A percentile compares a stretch with the other conserved stretches of the same genome.
These are phyloP conservation scores for Mobula birostris DNA, from an alignment of 2,113 vertebrate genomes.

Conservation along the genomic window DNA sequence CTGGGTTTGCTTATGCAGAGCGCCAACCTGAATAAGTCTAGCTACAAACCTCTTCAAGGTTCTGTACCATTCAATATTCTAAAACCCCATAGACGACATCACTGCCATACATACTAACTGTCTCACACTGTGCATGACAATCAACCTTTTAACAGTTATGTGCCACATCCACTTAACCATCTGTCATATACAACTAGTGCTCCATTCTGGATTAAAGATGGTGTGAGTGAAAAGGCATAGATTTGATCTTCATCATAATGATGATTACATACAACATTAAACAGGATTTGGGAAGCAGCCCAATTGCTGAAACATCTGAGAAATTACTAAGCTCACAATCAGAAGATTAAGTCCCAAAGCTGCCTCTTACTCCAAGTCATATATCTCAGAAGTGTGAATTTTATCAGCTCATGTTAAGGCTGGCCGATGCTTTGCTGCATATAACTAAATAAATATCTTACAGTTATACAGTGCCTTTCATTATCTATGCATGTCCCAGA, in stretches of 20 bases:
- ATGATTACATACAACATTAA: slow-evolving; percentile 38
- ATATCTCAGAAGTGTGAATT: not conserved
- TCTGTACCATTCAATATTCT: slow-evolving; percentile 27
- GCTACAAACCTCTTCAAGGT: slow-evolving; percentile 33
- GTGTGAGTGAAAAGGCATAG: slow-evolving; percentile 38
- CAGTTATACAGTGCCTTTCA: not conserved
- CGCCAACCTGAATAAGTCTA: slow-evolving; percentile 14
- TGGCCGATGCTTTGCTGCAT: not conserved
- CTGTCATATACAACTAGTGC: slow-evolving; percentile 36
- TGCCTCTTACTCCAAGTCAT: not conserved
- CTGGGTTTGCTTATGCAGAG: slow-evolving; percentile 27
- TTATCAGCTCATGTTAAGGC: not conserved
- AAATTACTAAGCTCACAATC: slow-evolving; percentile 31
- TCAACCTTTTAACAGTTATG: slow-evolving; percentile 37
- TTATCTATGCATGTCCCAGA: not conserved
- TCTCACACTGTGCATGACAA: slow-evolving; percentile 36
- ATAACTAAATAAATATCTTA: not conserved
- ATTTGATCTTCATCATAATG: slow-evolving; percentile 38
- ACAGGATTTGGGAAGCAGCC: slow-evolving; percentile 36
- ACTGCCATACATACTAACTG: slow-evolving; percentile 35
- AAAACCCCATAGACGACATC: slow-evolving; percentile 31
- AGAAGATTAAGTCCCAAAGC: slow-evolving; percentile 24
- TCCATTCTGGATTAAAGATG: slow-evolving; percentile 38
- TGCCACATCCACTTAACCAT: slow-evolving; percentile 38
- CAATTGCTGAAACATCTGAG: slow-evolving; percentile 36